Evolutionary conservation across 2,888 invertebrate species (phyloP).

Genomic region (Agriopis aurantiaria): DNA sequence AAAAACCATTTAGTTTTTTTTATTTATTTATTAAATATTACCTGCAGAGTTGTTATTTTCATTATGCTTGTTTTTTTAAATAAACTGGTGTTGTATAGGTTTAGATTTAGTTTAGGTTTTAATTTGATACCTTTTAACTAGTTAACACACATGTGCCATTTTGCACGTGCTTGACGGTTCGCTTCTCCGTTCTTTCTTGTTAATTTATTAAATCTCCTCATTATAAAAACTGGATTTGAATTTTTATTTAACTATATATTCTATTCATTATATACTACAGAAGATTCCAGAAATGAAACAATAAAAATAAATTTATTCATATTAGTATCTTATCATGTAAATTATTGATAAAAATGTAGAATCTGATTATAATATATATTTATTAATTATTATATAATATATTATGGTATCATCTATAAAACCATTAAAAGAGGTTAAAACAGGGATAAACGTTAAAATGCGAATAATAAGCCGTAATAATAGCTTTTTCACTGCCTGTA

Average conservation of each 20-base stretch:
- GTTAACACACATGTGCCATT: slow-evolving; percentile 82
- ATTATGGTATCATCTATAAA: too few species aligned
- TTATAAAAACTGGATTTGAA: neutral
- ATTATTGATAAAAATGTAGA: too few species aligned
- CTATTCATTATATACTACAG: too few species aligned
- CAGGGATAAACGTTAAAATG: slow-evolving; percentile 4
- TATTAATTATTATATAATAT: too few species aligned
- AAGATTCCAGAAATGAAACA: neutral
- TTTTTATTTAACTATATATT: neutral
- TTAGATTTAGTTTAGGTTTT: slow-evolving; percentile 29
- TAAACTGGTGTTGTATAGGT: neutral
- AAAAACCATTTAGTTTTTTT: too few species aligned
- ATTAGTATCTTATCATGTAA: too few species aligned
- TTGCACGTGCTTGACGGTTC: slow-evolving; percentile 77
- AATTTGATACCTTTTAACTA: slow-evolving; percentile 49
- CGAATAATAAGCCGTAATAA: slow-evolving; percentile 28
- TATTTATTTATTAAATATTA: too few species aligned
- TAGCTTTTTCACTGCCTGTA: slow-evolving; percentile 19
- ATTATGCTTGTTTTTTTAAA: neutral
- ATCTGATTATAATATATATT: too few species aligned
- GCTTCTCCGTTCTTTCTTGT: slow-evolving; percentile 60
- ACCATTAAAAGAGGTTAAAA: neutral
- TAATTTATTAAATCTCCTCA: slow-evolving; percentile 67
- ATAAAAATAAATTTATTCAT: neutral
- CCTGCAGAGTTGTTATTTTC: neutral